A percentile compares a stretch with the other conserved stretches of the same genome.
Conservation (phyloP, 2,888 invertebrate species). For the Drosophila paranaensis region DNA sequence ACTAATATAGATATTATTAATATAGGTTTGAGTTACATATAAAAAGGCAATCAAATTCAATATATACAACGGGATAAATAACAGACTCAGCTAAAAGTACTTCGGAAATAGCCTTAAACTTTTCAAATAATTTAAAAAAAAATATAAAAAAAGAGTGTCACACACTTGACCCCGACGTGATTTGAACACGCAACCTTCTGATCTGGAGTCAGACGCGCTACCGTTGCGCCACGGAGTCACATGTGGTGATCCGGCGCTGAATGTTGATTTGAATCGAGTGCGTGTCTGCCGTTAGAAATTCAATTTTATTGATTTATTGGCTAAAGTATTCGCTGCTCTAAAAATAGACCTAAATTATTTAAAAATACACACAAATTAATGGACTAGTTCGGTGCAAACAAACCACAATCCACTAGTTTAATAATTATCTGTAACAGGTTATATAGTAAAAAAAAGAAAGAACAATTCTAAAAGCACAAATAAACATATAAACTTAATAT, state of each 20-base stretch:
- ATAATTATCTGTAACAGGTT: neutral
- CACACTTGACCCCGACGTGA: constrained; percentile 56
- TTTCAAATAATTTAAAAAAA: neutral
- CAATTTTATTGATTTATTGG: constrained; percentile 56
- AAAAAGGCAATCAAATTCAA: too few species aligned
- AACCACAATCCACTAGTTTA: neutral
- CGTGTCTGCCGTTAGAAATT: constrained; percentile 28
- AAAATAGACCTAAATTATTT: constrained; percentile 10
- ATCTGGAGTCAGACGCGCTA: constrained; percentile 64
- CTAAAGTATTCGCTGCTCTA: constrained; percentile 20
- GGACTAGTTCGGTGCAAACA: neutral
- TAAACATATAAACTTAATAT: neutral
- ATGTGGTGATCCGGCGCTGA: constrained; percentile 31
- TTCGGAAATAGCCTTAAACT: neutral
- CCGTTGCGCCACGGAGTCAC: constrained; percentile 63
- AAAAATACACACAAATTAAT: neutral
- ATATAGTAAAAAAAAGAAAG: neutral
- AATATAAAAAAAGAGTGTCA: neutral
- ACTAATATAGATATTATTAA: too few species aligned
- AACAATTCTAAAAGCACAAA: constrained; percentile 14
- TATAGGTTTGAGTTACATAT: neutral
- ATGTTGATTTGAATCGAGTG: constrained; percentile 12
- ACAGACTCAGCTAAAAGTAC: neutral
- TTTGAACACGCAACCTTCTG: constrained; percentile 65
- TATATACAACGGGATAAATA: too few species aligned